phyloP scores from a whole-genome alignment of 2,888 invertebrate genomes.

The Latheticus oryzae region DNA sequence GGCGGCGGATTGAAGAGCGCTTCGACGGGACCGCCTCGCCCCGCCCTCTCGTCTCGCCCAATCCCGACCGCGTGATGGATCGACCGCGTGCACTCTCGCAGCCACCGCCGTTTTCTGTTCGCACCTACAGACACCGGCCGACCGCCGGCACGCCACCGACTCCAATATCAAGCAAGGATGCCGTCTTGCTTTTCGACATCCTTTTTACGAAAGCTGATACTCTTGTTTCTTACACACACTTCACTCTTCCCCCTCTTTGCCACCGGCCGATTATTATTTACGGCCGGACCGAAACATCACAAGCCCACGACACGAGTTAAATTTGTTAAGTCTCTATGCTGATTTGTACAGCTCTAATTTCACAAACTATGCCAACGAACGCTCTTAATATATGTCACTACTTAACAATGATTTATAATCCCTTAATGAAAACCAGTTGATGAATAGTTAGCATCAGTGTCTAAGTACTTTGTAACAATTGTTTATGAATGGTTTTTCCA shows the following conservation, averaged over 20 bases:
- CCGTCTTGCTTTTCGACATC: not conserved
- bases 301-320: too few relatives aligned
- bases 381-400: too few relatives aligned
- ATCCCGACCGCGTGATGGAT: constrained; percentile 64
- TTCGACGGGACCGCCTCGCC: constrained; percentile 65
- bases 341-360: too few relatives aligned
- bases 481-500: too few relatives aligned
- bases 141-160: constrained; percentile 16
- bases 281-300: too few relatives aligned
- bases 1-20: constrained; percentile 63
- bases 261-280: too few relatives aligned
- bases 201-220: not conserved
- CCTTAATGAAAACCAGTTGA: too few relatives aligned
- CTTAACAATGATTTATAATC: too few relatives aligned
- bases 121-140: constrained; percentile 57
- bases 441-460: too few relatives aligned
- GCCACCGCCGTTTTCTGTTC: constrained; percentile 53
- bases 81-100: constrained; percentile 62
- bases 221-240: not conserved
- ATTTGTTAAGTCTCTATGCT: too few relatives aligned
- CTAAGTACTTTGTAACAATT: too few relatives aligned
- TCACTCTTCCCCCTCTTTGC: not conserved
- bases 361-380: too few relatives aligned
- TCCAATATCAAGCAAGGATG: not conserved
- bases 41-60: constrained; percentile 65